Evolutionary conservation across 2,888 invertebrate species (phyloP), one percentile per base, ranked within the genome.

Genomic region (Deilephila porcellus): DNA sequence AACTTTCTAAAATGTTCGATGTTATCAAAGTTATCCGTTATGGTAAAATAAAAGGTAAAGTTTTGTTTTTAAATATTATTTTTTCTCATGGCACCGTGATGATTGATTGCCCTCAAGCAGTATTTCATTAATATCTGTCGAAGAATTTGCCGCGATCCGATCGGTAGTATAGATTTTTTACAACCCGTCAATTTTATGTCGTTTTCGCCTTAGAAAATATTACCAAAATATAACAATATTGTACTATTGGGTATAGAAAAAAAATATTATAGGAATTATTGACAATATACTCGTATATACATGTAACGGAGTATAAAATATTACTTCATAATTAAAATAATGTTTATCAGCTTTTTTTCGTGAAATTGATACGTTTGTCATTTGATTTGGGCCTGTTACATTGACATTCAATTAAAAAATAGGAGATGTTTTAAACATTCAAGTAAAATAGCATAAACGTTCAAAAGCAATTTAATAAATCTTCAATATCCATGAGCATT

Each of bases 91-190:
- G 85, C 84, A 86, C 82, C 82, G 80, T 81, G 82, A 84, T 93
- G 93, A 93, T 93, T 93, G 93, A 93, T 93, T 87, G 88, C 91
- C 88, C 84, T 81, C 79, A 81, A 80, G 87, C 86, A 88, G 88
- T 90, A 89, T 91, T 91, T 91, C 93, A 91, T 93, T 92, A 92
- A 92, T 92, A 93, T 88, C 91, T 89, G 91, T 91, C 93, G 84
- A 89, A 85, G 83, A 90, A 90, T 91, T 92, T 91, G 87, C 90
- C 88, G 80, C 89, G 81, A 87, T 89, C 86, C 87, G 85, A 85
- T 83, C 72, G 81, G 82, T 85, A 86, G 83, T 86, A 85, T 84
- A 82, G 78, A 83, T 88, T 86, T 85, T 87, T 85, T 85, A 82
- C 79, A 80, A 78, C 78, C 73, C 76, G 75, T 78, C 79, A 78